Evolutionary conservation across 2,888 invertebrate species (phyloP).

Genomic region (Caprella mutica): DNA sequence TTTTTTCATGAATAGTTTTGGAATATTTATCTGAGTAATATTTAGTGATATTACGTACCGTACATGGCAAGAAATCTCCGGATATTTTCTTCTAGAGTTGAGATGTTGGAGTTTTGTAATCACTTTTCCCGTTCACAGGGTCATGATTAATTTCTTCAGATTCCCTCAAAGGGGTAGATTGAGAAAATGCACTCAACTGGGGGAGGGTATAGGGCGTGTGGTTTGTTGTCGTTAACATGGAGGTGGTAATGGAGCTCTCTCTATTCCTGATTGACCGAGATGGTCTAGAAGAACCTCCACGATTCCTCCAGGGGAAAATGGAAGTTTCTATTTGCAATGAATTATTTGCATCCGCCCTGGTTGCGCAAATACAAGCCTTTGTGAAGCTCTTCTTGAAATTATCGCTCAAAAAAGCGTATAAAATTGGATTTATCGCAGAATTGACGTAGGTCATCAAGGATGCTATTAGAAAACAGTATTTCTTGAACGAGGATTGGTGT

Average conservation of each 20-base stretch:
- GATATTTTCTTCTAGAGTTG: too few species aligned
- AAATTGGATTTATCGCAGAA: slow-evolving; percentile 74
- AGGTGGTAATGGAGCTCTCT: slow-evolving; percentile 9
- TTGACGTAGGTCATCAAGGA: slow-evolving; percentile 77
- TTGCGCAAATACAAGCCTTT: slow-evolving; percentile 81
- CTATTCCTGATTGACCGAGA: slow-evolving; percentile 9
- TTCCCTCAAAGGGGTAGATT: too few species aligned
- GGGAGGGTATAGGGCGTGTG: too few species aligned
- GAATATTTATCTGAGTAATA: too few species aligned
- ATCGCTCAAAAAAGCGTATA: slow-evolving; percentile 80
- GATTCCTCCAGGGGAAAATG: slow-evolving; percentile 51
- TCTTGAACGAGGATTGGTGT: slow-evolving; percentile 58
- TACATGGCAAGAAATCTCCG: too few species aligned
- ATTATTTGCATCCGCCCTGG: slow-evolving; percentile 70
- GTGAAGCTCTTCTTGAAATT: slow-evolving; percentile 91
- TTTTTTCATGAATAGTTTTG: too few species aligned
- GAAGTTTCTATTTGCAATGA: slow-evolving; percentile 77
- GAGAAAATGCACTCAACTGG: too few species aligned
- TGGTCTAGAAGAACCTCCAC: slow-evolving; percentile 15
- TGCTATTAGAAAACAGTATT: slow-evolving; percentile 69
- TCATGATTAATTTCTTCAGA: too few species aligned
- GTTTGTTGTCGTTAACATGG: slow-evolving; percentile 5
- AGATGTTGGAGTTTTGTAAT: too few species aligned
- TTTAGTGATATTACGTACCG: too few species aligned
- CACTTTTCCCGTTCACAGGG: too few species aligned